Evolutionary conservation across 2,113 vertebrate genomes (phyloP).

Genomic region (Saimiri boliviensis): DNA sequence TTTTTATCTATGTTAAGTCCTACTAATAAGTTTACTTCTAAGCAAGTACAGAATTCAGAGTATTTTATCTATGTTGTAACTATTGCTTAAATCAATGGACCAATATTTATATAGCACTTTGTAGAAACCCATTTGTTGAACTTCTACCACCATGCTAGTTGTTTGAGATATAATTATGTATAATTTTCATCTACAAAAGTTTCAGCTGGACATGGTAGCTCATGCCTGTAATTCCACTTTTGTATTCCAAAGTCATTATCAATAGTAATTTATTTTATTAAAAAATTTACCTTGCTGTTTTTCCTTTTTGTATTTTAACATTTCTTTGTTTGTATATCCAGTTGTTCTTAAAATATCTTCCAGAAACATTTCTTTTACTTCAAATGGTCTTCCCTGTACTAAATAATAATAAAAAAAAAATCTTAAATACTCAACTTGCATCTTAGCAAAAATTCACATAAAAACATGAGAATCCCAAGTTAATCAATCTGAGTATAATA

Average conservation of each 20-base stretch:
- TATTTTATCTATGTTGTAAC: neutral
- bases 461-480: constrained; percentile 38
- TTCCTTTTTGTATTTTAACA: constrained; percentile 91
- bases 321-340: constrained; percentile 90
- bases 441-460: neutral
- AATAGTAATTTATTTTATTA: constrained; percentile 37
- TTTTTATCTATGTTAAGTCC: neutral
- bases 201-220: neutral
- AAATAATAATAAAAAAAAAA: constrained; percentile 48
- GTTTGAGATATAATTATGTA: neutral
- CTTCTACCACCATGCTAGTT: neutral
- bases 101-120: neutral
- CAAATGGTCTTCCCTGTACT: constrained; percentile 94
- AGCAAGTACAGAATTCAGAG: neutral
- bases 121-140: constrained; percentile 30
- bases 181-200: neutral
- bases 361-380: constrained; percentile 95
- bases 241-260: neutral
- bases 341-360: constrained; percentile 94
- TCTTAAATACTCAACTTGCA: neutral
- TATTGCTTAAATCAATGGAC: neutral
- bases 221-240: too few species aligned
- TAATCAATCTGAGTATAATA: neutral
- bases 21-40: constrained; percentile 4
- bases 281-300: constrained; percentile 88